These are phyloP conservation scores for Henicopernis longicauda DNA, from an alignment of 2,113 vertebrate genomes.

Conservation along the genomic window DNA sequence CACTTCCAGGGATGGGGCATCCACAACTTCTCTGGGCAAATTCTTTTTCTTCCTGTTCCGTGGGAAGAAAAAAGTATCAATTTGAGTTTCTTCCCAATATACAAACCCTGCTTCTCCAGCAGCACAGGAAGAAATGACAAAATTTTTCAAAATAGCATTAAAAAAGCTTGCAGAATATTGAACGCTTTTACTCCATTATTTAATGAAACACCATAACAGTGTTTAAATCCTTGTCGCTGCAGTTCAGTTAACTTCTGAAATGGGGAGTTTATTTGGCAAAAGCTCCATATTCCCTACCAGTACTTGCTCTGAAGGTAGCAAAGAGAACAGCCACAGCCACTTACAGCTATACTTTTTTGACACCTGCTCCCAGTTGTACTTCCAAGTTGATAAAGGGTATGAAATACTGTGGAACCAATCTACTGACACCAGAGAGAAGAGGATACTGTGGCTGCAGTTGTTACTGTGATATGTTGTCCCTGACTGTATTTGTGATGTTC, in stretches of 20 bases:
- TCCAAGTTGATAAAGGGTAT: not conserved
- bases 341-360: not conserved
- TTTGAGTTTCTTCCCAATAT: not conserved
- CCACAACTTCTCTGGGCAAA: too few relatives aligned
- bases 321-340: not conserved
- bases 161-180: not conserved
- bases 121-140: not conserved
- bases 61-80: not conserved
- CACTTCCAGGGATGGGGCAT: too few relatives aligned
- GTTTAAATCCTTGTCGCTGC: not conserved
- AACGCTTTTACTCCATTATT: not conserved
- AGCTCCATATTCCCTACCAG: not conserved
- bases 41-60: not conserved
- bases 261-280: not conserved
- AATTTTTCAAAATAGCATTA: not conserved
- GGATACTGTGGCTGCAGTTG: conserved; percentile 26
- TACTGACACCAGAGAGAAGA: not conserved
- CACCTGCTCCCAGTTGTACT: not conserved
- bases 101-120: not conserved
- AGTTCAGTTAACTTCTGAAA: not conserved
- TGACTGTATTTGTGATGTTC: conserved; percentile 66
- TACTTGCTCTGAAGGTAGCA: not conserved
- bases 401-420: not conserved
- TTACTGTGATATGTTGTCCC: conserved; percentile 49
- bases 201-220: not conserved